Conservation (phyloP, 2,113 vertebrate species). For the Lonchura striata region DNA sequence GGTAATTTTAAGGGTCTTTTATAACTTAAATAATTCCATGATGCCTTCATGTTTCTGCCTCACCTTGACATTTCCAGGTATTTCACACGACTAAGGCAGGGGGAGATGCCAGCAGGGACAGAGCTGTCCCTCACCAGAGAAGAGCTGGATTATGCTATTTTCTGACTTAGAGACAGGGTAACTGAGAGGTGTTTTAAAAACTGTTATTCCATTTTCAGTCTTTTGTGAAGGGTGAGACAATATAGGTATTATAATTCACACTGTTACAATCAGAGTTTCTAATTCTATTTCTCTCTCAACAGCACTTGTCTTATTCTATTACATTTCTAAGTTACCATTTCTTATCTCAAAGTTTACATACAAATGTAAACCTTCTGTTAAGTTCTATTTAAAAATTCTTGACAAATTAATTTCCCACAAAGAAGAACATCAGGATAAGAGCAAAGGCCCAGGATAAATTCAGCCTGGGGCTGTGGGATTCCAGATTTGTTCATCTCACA, state of each 20-base stretch:
- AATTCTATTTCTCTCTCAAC: neutral
- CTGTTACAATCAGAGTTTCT: neutral
- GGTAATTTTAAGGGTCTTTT: neutral
- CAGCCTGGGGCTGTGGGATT: fast-evolving
- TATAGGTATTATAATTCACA: neutral
- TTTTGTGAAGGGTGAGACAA: neutral
- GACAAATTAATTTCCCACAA: neutral
- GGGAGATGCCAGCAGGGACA: neutral
- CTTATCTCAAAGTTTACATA: neutral
- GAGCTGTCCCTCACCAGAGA: neutral
- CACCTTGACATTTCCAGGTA: neutral
- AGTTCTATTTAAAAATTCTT: neutral
- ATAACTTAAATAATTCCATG: neutral
- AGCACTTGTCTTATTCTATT: neutral
- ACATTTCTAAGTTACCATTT: neutral
- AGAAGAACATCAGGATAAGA: neutral
- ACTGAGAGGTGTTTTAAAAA: neutral
- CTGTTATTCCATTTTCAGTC: neutral
- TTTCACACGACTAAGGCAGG: neutral
- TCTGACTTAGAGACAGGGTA: neutral
- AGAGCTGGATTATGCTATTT: neutral
- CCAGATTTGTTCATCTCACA: neutral
- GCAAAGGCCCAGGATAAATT: neutral
- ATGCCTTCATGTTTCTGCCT: neutral
- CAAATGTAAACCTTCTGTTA: neutral